These are phyloP conservation scores for Crypturellus tataupa DNA, from an alignment of 2,797 vertebrate genomes.

Conservation along the genomic window DNA sequence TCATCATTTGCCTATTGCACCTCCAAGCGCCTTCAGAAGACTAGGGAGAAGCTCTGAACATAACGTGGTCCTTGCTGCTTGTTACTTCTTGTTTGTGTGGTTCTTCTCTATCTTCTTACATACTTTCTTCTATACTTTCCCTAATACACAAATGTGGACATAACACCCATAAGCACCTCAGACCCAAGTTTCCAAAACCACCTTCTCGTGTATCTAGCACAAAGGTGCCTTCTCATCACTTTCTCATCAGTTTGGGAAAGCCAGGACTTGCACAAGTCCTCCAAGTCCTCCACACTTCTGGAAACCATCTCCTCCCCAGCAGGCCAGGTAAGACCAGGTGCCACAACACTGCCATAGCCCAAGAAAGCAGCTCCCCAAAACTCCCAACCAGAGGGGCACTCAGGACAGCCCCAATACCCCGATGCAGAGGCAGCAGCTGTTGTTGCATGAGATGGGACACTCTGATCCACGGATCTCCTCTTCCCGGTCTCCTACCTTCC, in stretches of 20 bases:
- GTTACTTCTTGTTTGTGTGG: background rate
- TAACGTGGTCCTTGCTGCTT: accelerated
- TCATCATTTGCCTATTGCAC: background rate
- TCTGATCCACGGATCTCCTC: accelerated
- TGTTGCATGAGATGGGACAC: background rate
- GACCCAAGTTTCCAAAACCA: accelerated
- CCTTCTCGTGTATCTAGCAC: background rate
- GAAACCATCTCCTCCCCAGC: background rate
- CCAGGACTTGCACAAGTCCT: background rate
- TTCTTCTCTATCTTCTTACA: too few species aligned
- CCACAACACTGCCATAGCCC: accelerated
- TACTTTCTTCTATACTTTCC: background rate
- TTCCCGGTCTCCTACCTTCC: accelerated
- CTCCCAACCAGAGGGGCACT: background rate
- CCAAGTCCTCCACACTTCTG: background rate
- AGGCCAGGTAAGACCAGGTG: accelerated
- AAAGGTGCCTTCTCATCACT: background rate
- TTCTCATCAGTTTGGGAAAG: background rate
- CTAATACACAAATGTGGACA: accelerated
- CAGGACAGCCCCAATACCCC: accelerated
- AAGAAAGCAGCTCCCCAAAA: accelerated
- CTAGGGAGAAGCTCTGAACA: background rate
- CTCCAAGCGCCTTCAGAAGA: background rate
- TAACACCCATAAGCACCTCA: background rate
- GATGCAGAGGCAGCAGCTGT: accelerated